A percentile compares a stretch with the other conserved stretches of the same genome.
These are phyloP conservation scores for Stomatorhinus ivindoensis DNA, from an alignment of 2,113 vertebrate species.

Conservation along the genomic window DNA sequence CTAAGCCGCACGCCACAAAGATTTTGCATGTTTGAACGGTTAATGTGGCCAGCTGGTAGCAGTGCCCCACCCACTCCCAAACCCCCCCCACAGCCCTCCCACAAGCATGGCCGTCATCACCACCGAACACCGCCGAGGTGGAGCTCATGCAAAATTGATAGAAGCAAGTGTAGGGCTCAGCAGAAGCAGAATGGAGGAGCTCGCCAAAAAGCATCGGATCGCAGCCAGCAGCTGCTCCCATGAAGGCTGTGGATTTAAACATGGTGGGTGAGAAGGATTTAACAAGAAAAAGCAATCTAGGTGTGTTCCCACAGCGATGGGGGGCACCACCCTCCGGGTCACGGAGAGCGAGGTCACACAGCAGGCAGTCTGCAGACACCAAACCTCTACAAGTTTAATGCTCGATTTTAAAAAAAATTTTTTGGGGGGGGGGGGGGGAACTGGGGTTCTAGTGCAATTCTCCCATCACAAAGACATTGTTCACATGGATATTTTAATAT, in stretches of 20 bases:
- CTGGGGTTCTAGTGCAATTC: neutral
- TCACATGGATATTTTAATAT: neutral
- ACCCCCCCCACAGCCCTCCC: conserved; percentile 14
- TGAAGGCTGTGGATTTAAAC: conserved; percentile 11
- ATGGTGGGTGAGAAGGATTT: neutral
- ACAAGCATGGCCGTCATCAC: conserved; percentile 12
- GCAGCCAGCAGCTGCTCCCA: conserved; percentile 15
- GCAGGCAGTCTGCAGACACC: neutral
- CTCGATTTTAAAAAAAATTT: too few species aligned
- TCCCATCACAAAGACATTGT: neutral
- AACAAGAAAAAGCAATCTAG: neutral
- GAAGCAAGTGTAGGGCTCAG: conserved; percentile 26
- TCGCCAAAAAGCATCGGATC: neutral
- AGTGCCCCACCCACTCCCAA: neutral
- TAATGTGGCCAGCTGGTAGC: neutral
- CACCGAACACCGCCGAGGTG: conserved; percentile 14
- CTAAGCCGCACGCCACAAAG: neutral
- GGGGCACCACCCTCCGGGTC: neutral
- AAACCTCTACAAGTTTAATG: neutral
- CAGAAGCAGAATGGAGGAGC: conserved; percentile 14
- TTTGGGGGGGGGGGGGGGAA: neutral
- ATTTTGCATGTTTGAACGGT: neutral
- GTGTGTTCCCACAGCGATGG: neutral
- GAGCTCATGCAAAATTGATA: conserved; percentile 29
- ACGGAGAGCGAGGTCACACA: neutral